phyloP scores from a whole-genome alignment of 1,140 invertebrate species.

The Nilaparvata lugens region DNA sequence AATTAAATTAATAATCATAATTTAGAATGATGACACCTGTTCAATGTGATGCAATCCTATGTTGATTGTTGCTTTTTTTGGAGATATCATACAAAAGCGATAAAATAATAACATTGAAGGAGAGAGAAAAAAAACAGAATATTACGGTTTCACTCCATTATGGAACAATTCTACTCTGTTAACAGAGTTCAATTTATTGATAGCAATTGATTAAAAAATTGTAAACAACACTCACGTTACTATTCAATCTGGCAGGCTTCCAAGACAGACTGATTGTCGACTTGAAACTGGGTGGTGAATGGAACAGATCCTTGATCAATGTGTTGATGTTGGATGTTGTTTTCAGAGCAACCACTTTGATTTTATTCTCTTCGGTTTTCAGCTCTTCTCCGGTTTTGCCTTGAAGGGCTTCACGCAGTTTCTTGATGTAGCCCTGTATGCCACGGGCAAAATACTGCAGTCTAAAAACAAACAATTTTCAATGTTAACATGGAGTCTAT shows the following conservation, averaged over 20 bases:
- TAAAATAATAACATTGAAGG: background rate
- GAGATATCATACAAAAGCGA: background rate
- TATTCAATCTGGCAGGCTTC: constrained; percentile 45
- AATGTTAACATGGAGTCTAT: no score
- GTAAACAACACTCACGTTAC: constrained; percentile 2
- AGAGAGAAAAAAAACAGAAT: background rate
- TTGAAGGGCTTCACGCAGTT: constrained; percentile 76
- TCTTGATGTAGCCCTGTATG: constrained; percentile 87
- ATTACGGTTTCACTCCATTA: background rate
- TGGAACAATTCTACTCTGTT: background rate
- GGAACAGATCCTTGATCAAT: constrained; percentile 90
- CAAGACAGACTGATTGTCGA: constrained; percentile 78
- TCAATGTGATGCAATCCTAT: no score
- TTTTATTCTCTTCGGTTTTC: constrained; percentile 72
- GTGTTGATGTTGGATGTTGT: constrained; percentile 89
- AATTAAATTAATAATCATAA: background rate
- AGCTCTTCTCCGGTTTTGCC: constrained; percentile 63
- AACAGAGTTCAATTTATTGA: background rate
- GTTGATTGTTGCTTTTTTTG: no score
- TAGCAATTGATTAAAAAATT: background rate
- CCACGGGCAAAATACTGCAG: constrained; percentile 88
- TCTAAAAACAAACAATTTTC: constrained; percentile 34
- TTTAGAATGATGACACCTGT: background rate
- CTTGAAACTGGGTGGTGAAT: constrained; percentile 87
- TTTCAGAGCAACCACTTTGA: constrained; percentile 77